phyloP scores from a whole-genome alignment of 2,797 vertebrate genomes.

The Myripristis murdjan region DNA sequence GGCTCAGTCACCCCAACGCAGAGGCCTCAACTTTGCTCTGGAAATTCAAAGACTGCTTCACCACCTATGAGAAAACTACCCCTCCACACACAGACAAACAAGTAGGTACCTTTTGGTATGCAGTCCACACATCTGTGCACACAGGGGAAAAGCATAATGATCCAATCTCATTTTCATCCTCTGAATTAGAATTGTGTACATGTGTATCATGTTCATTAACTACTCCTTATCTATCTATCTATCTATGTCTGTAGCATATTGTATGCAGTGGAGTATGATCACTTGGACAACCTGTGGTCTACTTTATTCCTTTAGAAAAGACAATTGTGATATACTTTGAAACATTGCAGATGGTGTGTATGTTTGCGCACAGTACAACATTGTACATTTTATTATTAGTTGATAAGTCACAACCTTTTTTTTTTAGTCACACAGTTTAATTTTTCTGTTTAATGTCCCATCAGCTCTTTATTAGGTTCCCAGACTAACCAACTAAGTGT shows the following conservation, averaged over 20 bases:
- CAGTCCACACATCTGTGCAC: background rate
- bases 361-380: no score
- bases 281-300: no score
- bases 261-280: background rate
- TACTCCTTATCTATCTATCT: no score
- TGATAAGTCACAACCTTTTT: background rate
- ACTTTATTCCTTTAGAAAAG: no score
- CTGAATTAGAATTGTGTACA: background rate
- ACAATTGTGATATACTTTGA: no score
- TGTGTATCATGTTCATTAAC: background rate
- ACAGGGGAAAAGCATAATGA: background rate
- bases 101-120: conserved; percentile 75
- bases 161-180: no score
- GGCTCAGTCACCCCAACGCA: conserved; percentile 87
- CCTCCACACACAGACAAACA: conserved; percentile 81
- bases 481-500: background rate
- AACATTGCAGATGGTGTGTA: no score
- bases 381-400: background rate
- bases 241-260: background rate
- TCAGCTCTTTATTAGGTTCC: background rate
- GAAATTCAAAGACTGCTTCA: conserved; percentile 95
- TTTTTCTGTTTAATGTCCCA: background rate
- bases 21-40: conserved; percentile 91
- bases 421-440: background rate
- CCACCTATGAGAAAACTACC: conserved; percentile 86